A percentile compares a stretch with the other conserved stretches of the same genome.
Evolutionary conservation across 1,140 invertebrate species (phyloP).

Genomic region (Euglossa dilemma): DNA sequence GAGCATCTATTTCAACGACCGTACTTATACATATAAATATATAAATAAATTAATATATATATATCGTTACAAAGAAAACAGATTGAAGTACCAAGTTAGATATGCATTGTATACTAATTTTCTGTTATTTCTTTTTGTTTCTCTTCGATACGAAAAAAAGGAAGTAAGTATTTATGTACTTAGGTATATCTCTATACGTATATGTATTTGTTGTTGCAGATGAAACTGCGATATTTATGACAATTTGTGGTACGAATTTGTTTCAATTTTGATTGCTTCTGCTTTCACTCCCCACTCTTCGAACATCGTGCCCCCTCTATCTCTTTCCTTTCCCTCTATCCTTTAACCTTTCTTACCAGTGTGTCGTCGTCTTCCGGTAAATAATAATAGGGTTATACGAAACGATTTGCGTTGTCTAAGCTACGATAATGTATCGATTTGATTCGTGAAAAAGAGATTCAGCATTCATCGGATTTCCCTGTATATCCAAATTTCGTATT

Average conservation of each 20-base stretch:
- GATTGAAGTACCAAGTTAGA: neutral
- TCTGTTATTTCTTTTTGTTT: neutral
- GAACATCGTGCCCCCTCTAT: no score
- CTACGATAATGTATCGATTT: neutral
- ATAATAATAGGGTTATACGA: neutral
- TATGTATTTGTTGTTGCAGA: neutral
- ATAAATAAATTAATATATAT: neutral
- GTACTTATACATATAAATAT: constrained; percentile 13
- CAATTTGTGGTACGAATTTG: neutral
- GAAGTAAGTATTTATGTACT: neutral
- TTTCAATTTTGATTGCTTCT: neutral
- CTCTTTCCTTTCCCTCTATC: neutral
- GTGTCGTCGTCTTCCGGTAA: no score
- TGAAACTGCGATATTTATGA: neutral
- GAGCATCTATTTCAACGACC: neutral
- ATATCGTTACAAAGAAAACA: neutral
- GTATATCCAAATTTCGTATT: constrained; percentile 46
- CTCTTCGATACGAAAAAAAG: neutral
- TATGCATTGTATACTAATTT: neutral
- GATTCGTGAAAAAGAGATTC: neutral
- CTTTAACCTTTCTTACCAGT: neutral
- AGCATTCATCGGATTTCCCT: neutral
- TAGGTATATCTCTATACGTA: neutral
- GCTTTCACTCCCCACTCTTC: neutral
- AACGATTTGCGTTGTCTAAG: neutral